phyloP scores from a whole-genome alignment of 2,797 vertebrate genomes.

The Scolopax rusticola region DNA sequence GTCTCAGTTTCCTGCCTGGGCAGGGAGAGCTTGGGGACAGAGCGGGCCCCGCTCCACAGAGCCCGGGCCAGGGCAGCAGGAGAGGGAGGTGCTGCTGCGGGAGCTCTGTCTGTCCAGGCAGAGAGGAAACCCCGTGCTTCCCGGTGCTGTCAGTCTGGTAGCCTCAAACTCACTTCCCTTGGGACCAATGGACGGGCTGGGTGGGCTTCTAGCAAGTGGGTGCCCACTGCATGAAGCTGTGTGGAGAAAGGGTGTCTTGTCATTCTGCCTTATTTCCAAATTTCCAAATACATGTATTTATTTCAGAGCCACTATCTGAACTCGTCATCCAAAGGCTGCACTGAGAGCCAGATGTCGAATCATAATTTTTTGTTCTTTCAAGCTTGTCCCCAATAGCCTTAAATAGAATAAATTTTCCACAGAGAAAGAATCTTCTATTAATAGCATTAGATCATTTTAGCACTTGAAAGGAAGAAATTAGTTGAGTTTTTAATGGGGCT shows the following conservation, averaged over 20 bases:
- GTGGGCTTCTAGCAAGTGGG: background rate
- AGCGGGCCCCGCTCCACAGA: background rate
- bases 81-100: background rate
- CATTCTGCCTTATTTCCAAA: conserved; percentile 22
- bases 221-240: background rate
- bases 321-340: conserved; percentile 27
- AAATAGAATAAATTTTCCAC: conserved; percentile 61
- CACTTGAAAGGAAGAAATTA: conserved; percentile 64
- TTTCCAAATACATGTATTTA: conserved; percentile 24
- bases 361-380: conserved; percentile 28
- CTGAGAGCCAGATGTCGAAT: conserved; percentile 32
- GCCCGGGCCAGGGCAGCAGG: background rate
- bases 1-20: background rate
- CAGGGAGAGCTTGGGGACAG: background rate
- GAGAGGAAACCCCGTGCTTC: background rate
- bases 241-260: background rate
- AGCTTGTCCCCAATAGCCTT: conserved; percentile 32
- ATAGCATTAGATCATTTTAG: conserved; percentile 63
- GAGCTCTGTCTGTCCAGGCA: background rate
- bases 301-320: conserved; percentile 27
- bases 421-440: conserved; percentile 50
- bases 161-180: background rate
- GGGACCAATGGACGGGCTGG: background rate
- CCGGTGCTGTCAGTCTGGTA: background rate
- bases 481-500: background rate